A percentile compares a stretch with the other conserved stretches of the same genome.
Evolutionary conservation across 2,888 invertebrate genomes (phyloP).

Genomic region (Eudasyphora cyanicolor): DNA sequence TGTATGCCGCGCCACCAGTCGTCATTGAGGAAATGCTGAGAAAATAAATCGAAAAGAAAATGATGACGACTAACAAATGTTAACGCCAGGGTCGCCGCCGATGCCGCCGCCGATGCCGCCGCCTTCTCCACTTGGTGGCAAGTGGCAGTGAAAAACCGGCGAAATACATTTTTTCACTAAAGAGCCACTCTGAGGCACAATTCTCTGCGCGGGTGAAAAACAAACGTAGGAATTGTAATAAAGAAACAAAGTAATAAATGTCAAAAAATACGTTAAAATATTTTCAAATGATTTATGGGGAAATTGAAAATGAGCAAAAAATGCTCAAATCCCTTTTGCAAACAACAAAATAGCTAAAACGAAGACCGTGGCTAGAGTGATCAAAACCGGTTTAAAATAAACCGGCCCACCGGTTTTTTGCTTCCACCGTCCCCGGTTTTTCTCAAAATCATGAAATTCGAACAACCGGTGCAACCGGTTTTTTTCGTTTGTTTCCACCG

Average conservation of each 20-base stretch:
- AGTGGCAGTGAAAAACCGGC: background rate
- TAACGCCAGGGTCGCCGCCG: background rate
- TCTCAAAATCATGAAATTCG: too few species aligned
- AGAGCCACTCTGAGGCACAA: background rate
- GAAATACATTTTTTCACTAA: constrained; percentile 31
- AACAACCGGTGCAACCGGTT: too few species aligned
- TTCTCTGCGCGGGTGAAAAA: background rate
- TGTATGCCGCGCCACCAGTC: background rate
- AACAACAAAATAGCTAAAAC: background rate
- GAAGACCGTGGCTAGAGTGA: background rate
- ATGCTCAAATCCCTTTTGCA: background rate
- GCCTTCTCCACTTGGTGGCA: background rate
- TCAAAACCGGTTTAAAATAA: too few species aligned
- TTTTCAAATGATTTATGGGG: constrained; percentile 57
- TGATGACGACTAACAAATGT: constrained; percentile 13
- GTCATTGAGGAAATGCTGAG: background rate
- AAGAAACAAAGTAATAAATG: constrained; percentile 62
- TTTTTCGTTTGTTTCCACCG: too few species aligned
- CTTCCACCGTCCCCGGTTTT: too few species aligned
- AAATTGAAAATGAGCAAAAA: constrained; percentile 42
- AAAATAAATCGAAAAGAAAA: constrained; percentile 21
- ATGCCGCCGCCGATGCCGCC: background rate
- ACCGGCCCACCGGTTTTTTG: too few species aligned
- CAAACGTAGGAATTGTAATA: constrained; percentile 12
- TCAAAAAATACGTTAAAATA: constrained; percentile 58